phyloP scores from a whole-genome alignment of 1,140 invertebrate genomes.

The Dermatophagoides farinae region DNA sequence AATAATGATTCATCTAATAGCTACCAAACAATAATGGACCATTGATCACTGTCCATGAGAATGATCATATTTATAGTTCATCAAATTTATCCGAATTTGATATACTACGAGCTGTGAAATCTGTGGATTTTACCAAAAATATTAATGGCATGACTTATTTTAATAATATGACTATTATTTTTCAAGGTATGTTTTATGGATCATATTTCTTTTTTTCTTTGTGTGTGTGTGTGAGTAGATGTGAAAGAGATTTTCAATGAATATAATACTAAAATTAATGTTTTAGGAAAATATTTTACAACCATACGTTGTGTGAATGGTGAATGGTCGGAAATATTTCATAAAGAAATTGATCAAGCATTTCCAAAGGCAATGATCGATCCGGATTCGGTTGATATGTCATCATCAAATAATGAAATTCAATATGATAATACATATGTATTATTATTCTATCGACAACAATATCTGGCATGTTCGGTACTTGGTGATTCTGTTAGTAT shows the following conservation, averaged over 20 bases:
- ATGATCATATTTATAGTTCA: not conserved
- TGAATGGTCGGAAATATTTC: not conserved
- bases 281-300: not conserved
- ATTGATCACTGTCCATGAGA: not conserved
- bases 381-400: not conserved
- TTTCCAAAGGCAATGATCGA: not conserved
- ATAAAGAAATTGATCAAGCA: not conserved
- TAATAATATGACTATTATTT: slow-evolving; percentile 1
- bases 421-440: not conserved
- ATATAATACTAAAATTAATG: not conserved
- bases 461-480: not conserved
- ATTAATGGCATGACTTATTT: slow-evolving; percentile 2
- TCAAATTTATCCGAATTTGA: not conserved
- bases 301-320: not conserved
- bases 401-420: not conserved
- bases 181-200: slow-evolving; percentile 1
- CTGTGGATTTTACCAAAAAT: not conserved
- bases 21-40: not conserved
- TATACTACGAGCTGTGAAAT: not conserved
- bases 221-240: too few species aligned
- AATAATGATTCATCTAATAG: not conserved
- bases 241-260: too few species aligned
- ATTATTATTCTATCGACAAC: not conserved
- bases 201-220: not conserved
- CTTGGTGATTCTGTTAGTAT: slow-evolving; percentile 3